Base-by-base conservation (phyloP, 2,113 vertebrate genomes). In the Plecotus auritus region DNA sequence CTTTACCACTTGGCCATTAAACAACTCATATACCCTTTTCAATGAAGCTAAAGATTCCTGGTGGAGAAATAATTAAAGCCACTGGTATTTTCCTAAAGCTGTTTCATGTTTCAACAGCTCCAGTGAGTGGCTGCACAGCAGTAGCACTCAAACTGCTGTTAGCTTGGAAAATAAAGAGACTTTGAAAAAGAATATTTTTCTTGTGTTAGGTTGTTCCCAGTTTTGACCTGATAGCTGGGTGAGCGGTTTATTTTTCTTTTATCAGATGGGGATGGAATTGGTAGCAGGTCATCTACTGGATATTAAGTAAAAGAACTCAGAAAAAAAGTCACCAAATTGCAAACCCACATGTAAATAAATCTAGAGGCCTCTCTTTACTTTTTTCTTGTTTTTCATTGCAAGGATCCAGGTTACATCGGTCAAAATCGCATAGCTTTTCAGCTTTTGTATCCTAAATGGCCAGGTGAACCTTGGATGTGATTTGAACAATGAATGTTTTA, bases 41-140 rank as follows among this genome's bases (percentile, higher is more conserved):
- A 97, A 93, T 1, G 0, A 97, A 98, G 92, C 72, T 95, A 97
- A 94, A 97, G 96, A 98, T 95, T 97, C 95, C 92, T 94, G 83
- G 0, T 80, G 86, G 96, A 97, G 93, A 97, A 98, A 97, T 96
- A 97, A 98, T 97, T 85, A 98, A 97, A 98, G 97, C 85, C 92
- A 96, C 94, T 97, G 80, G 70, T 96, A 94, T 97, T 97, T 97
- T 98, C 88, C 74, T 97, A 81, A 78, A 96, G 40, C 56, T 47
- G 59, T 97, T 97, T 97, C 97, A 97, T 97, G 94, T 98, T 98
- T 97, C 97, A 97, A 72, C 84, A 78, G 95, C 89, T 64, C 84
- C 70, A 92, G 28, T 82, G 59, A 54, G 84, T 95, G 81, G n/a
- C 86, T 95, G 37, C 54, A 88, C 73, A 96, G 94, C 59, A 82